Evolutionary conservation across 2,797 vertebrate genomes (phyloP), one percentile per base, ranked within the genome.

Genomic region (Haliaeetus vocifer): DNA sequence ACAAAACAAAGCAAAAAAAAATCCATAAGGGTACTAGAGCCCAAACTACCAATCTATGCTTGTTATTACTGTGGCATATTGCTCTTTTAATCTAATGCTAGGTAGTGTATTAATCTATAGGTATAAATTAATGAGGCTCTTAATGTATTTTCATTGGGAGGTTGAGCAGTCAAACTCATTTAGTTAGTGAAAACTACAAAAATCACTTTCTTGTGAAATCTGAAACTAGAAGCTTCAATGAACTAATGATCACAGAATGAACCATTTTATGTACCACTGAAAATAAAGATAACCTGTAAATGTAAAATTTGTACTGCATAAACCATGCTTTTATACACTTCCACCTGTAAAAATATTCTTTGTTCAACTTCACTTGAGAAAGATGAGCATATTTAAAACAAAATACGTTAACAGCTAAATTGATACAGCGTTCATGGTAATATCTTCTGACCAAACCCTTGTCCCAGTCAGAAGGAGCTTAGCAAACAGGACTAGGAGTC

Each of bases 111-210:
- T 98, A 97, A 98, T 97, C 92, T 95, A 95, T 74, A 94, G 85
- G 84, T 97, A 94, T 97, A 98, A 98, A 98, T 98, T 98, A 98
- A 98, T 98, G 98, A 98, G 88, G 97, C 98, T 96, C 94, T 97
- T 98, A 98, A 98, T 98, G 97, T 97, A 97, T 97, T 98, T 98
- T 98, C 96, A 94, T 92, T 97, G 98, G 97, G 97, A 98, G 96
- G 96, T 81, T 98, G 98, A 98, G 95, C 97, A 98, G 98, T 97
- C 97, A 97, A 98, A 98, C 96, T 98, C 98, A 98, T 98, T 98
- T 98, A 96, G 88, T 96, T 98, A 95, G 97, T 79, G 95, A 97
- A 98, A 98, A 98, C 97, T 95, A 98, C 98, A 97, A 98, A 98
- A 98, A 97, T 94, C 97, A 97, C 96, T 97, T 98, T 96, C 96